Evolutionary conservation across 2,888 invertebrate species (phyloP), one percentile per base, ranked within the genome.

Genomic region (Dynastes grantii): DNA sequence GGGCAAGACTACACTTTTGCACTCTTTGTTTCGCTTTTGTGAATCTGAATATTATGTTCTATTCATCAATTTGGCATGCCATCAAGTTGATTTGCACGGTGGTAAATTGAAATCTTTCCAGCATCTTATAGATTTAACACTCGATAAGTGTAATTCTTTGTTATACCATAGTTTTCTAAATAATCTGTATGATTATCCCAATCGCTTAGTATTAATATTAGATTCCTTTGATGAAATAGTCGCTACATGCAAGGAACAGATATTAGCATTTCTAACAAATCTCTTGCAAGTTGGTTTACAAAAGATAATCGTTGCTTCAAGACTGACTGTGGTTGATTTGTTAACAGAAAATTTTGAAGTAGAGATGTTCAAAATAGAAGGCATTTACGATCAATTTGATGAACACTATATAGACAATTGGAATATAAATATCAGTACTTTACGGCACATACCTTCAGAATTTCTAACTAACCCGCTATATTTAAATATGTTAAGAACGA

Each of bases 401-500:
- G 13, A 13, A n/a, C n/a, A 53, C 1, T 53, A 53, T n/a, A 1
- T 53, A 13, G 13, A 13, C 3, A 11, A 53, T 11, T 53, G 53
- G 53, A 16, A 16, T n/a, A 16, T 53, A n/a, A 16, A 9, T 53
- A 53, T 4, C 11, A 16, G 16, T 53, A 53, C 1, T 2, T 16
- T 53, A 3, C 53, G n/a, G 11, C 13, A 1, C 4, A 53, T 53
- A 13, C 13, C 53, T 13, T 13, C n/a, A 13, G 53, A 53, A 13
- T 53, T 53, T 53, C n/a, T 13, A 1, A 16, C 13, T 9, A 53
- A n/a, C 13, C n/a, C 53, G 4, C 13, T 53, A n/a, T 53, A 53
- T n/a, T 16, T 53, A n/a, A n/a, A 53, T 53, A 53, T 53, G 53
- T n/a, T 53, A 53, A 53, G 53, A 3, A n/a, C 53, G 53, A 53